Conservation (phyloP, 53 echinoderm and acorn worm species). For the Holothuria scabra region DNA sequence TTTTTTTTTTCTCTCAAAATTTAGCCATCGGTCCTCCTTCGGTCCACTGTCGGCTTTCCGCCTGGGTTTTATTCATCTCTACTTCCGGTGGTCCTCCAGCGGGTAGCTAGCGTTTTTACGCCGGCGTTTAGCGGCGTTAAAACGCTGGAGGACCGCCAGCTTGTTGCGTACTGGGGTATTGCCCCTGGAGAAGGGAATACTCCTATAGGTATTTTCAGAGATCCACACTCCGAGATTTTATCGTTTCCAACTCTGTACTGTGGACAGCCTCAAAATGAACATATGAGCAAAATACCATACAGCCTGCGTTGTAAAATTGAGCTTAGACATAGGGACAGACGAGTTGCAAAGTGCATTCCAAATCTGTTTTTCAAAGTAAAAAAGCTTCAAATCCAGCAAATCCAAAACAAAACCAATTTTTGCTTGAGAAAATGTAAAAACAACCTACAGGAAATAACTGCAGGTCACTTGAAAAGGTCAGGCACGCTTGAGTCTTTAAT, state of each 20-base stretch:
- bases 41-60: too few relatives aligned
- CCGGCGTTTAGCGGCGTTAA: too few relatives aligned
- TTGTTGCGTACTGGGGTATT: too few relatives aligned
- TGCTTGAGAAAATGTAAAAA: slow-evolving; percentile 28
- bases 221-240: slow-evolving; percentile 29
- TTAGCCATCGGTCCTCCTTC: too few relatives aligned
- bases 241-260: slow-evolving; percentile 44
- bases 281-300: not conserved
- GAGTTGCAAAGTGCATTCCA: slow-evolving; percentile 22
- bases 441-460: slow-evolving; percentile 19
- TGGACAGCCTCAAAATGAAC: slow-evolving; percentile 12
- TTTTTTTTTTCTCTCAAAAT: too few relatives aligned
- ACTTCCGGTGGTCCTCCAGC: too few relatives aligned
- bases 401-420: not conserved
- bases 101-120: too few relatives aligned
- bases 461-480: not conserved
- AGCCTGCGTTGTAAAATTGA: slow-evolving; percentile 4
- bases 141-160: too few relatives aligned
- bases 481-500: not conserved
- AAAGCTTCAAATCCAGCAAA: slow-evolving; percentile 37
- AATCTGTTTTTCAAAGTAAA: slow-evolving; percentile 47
- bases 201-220: slow-evolving; percentile 26
- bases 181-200: slow-evolving; percentile 27
- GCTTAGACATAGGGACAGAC: slow-evolving; percentile 23
- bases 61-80: too few relatives aligned